Conservation (phyloP, 2,113 vertebrate species). For the Erpornis zantholeuca region DNA sequence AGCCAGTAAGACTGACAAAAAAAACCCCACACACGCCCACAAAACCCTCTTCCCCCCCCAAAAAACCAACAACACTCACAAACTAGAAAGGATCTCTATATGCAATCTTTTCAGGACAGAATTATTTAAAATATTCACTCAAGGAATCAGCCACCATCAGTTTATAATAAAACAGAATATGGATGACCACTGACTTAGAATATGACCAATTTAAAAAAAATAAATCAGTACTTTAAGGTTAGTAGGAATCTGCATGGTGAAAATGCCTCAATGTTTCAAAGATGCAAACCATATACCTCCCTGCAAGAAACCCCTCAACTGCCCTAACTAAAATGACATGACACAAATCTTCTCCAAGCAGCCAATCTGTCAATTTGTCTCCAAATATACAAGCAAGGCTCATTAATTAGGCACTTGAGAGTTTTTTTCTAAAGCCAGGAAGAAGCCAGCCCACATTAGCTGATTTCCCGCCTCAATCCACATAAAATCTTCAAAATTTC, state of each 20-base stretch:
- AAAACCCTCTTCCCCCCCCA: accelerated
- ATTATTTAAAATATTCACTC: background rate
- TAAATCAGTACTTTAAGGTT: background rate
- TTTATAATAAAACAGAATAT: background rate
- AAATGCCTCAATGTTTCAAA: background rate
- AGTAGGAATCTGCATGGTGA: background rate
- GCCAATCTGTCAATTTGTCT: background rate
- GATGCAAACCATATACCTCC: background rate
- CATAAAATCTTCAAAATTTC: background rate
- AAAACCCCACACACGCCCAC: background rate
- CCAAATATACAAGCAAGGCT: background rate
- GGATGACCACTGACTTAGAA: background rate
- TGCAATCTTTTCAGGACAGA: background rate
- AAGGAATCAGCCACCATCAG: background rate
- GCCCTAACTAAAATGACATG: background rate
- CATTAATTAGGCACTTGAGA: background rate
- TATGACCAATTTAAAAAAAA: background rate
- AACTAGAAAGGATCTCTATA: background rate
- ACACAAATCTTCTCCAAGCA: background rate
- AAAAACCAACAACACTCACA: background rate
- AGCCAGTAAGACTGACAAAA: background rate
- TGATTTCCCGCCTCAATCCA: background rate
- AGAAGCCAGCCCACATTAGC: background rate
- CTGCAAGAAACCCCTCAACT: background rate
- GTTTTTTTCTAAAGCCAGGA: background rate